Evolutionary conservation across 2,797 vertebrate species (phyloP), one percentile per base, ranked within the genome.

Genomic region (Naso thynnoides): DNA sequence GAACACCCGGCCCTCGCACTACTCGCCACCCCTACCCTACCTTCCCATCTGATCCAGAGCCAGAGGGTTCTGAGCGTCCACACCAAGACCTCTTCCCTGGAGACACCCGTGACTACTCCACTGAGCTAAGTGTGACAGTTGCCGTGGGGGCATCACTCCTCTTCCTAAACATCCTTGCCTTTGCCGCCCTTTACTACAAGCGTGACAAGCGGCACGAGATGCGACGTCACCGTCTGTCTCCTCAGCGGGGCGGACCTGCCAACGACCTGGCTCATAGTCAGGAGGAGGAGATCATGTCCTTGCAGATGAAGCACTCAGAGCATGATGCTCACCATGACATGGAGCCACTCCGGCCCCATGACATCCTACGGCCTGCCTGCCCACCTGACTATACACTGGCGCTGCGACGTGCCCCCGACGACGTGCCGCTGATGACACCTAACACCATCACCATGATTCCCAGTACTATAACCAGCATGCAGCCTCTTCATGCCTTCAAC

Each of bases 151-250:
- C 97, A 1, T 98, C 97, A 3, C 93, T 98, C 7, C 95, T 98
- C 66, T 98, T 98, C 89, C 97, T 98, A 88, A 98, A 98, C 93
- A 97, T 98, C 89, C 85, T 98, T 60, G 97, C 97, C 60, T 98
- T 98, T 13, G 96, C 96, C 0, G 96, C 97, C 11, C 96, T 98
- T 59, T 98, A 98, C 93, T 97, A 98, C 90, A 97, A 97, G 92
- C 94, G 96, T 15, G 97, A 98, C 93, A 96, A 96, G 86, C 88
- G 96, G 0, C 96, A 97, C 53, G 96, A 97, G 92, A 91, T 97
- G 85, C 93, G 96, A 0, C 95, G 96, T 56, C 93, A 96, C 79
- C 95, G 96, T 18, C 92, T 96, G 59, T 96, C 96, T 0, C 96
- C 95, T 0, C 95, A 95, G 70, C 90, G 94, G 13, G 93, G 93